Evolutionary conservation across 2,888 invertebrate genomes (phyloP).

Genomic region (Pristionchus arcanus): DNA sequence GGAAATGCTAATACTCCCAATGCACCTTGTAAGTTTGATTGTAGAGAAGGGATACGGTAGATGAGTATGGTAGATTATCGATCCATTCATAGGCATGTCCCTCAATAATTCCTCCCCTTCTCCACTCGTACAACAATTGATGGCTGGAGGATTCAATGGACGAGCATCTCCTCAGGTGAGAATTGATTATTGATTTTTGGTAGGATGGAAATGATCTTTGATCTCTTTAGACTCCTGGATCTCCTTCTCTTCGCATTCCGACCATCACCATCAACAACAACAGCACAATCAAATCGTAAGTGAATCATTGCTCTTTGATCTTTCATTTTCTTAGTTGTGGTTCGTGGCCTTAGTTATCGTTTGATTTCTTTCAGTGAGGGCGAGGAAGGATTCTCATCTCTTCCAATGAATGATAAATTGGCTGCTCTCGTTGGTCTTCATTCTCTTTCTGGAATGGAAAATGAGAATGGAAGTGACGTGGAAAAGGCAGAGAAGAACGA

Average conservation of each 20-base stretch:
- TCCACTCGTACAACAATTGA: constrained; percentile 69
- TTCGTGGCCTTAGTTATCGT: not conserved
- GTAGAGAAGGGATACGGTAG: constrained; percentile 18
- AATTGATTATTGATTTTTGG: not conserved
- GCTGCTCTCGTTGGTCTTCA: constrained; percentile 69
- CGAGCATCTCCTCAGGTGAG: constrained; percentile 38
- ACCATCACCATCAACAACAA: constrained; percentile 51
- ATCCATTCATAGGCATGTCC: not conserved
- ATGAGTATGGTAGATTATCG: not conserved
- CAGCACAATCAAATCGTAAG: constrained; percentile 30
- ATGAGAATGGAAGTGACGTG: constrained; percentile 21
- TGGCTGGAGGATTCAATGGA: constrained; percentile 53
- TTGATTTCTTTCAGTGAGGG: constrained; percentile 55
- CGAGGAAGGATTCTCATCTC: constrained; percentile 48
- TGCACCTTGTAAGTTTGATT: not conserved
- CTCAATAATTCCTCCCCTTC: constrained; percentile 61
- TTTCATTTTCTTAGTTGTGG: not conserved
- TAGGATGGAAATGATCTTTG: not conserved
- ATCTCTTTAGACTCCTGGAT: constrained; percentile 29
- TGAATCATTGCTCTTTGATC: not conserved
- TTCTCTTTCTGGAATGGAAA: constrained; percentile 54
- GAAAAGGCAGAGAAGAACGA: not conserved
- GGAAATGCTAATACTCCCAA: constrained; percentile 69
- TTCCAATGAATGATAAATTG: constrained; percentile 68
- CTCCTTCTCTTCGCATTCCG: constrained; percentile 50